Percentiles rank a stretch among this genome's conserved stretches.
phyloP scores from a whole-genome alignment of 2,888 invertebrate genomes.

The Orthosia gracilis region DNA sequence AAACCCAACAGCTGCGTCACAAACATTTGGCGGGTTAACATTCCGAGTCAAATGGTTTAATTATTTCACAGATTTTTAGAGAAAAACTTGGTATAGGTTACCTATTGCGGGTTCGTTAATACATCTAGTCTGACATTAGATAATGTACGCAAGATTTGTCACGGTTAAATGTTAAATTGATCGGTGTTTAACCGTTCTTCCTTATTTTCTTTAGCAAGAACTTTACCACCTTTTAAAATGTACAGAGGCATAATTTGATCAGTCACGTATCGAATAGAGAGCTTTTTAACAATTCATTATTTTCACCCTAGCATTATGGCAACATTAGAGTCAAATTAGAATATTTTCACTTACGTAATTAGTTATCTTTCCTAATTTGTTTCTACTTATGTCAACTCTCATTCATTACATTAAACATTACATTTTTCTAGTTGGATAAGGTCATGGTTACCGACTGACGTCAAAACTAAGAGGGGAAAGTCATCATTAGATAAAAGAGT shows the following conservation, averaged over 20 bases:
- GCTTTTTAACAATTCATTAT: background rate
- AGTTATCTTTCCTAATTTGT: slow-evolving; percentile 49
- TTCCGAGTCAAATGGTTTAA: slow-evolving; percentile 7
- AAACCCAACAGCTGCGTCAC: slow-evolving; percentile 43
- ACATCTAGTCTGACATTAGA: background rate
- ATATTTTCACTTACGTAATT: slow-evolving; percentile 6
- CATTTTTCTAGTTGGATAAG: slow-evolving; percentile 74
- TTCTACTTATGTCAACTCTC: slow-evolving; percentile 57
- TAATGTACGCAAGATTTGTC: background rate
- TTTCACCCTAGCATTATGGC: background rate
- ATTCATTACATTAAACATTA: slow-evolving; percentile 56
- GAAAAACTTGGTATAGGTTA: background rate
- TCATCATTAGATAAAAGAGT: slow-evolving; percentile 78
- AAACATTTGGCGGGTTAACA: slow-evolving; percentile 41
- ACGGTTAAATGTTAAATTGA: background rate
- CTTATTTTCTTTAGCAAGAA: background rate
- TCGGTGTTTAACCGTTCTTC: background rate
- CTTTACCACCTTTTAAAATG: background rate
- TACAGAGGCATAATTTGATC: background rate
- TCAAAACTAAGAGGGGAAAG: slow-evolving; percentile 74
- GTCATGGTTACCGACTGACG: slow-evolving; percentile 77
- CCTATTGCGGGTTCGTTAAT: background rate
- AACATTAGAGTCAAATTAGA: slow-evolving; percentile 1
- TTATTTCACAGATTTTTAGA: slow-evolving; percentile 2
- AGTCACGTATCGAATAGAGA: background rate